Evolutionary conservation across 2,113 vertebrate species (phyloP).

Genomic region (Baryphthengus martii): DNA sequence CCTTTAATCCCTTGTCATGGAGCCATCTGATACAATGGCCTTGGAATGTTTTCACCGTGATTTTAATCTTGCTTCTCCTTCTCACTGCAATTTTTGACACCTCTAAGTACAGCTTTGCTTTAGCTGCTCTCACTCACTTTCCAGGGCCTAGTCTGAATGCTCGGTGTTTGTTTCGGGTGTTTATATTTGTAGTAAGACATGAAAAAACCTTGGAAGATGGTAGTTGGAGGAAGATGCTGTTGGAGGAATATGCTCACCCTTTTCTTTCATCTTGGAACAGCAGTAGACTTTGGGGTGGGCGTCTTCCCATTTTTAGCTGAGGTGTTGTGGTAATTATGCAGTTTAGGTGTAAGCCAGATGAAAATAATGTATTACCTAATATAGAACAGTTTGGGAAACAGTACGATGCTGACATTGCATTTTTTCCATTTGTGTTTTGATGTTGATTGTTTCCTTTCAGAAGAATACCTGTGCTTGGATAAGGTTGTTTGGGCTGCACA

Average conservation of each 20-base stretch:
- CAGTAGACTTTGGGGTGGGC: not conserved
- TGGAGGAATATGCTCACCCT: not conserved
- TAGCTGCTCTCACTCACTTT: not conserved
- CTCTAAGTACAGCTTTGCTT: not conserved
- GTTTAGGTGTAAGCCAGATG: slow-evolving; percentile 1
- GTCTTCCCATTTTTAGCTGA: slow-evolving; percentile 23
- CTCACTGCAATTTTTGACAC: not conserved
- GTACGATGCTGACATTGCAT: slow-evolving; percentile 14
- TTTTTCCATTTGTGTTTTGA: slow-evolving; percentile 21
- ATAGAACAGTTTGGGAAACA: slow-evolving; percentile 42
- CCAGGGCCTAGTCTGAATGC: not conserved
- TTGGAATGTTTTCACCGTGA: not conserved
- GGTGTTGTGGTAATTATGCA: not conserved
- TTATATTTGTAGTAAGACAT: not conserved
- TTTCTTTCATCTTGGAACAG: not conserved
- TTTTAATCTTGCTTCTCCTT: not conserved
- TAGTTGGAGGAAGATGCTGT: no score
- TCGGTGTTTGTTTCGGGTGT: not conserved
- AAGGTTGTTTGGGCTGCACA: not conserved
- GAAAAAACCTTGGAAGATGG: not conserved
- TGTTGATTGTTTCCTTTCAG: slow-evolving; percentile 3
- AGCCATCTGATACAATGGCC: not conserved
- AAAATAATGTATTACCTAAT: not conserved
- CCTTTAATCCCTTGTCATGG: not conserved
- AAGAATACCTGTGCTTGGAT: not conserved